phyloP scores from a whole-genome alignment of 2,113 vertebrate genomes.

The Rhizomys pruinosus region DNA sequence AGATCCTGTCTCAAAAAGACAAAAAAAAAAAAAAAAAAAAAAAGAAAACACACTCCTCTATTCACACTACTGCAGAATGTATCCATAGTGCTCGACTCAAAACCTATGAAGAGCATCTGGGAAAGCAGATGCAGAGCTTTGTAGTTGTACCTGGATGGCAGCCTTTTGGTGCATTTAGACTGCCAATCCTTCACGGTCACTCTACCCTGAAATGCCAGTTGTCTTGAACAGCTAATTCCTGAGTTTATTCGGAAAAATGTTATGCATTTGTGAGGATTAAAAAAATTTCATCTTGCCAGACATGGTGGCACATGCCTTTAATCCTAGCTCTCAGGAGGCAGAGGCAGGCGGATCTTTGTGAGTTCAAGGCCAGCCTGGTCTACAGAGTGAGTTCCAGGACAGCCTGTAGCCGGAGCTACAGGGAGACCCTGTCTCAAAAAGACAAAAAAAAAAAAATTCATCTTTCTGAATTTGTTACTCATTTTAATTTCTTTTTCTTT shows the following conservation, averaged over 20 bases:
- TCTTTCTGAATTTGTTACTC: not conserved
- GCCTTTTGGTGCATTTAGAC: rapidly evolving
- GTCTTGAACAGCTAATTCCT: not conserved
- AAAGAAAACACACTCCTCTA: no score
- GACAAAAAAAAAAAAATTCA: not conserved
- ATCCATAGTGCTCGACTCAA: not conserved
- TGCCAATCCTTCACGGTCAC: rapidly evolving
- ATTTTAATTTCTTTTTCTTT: not conserved
- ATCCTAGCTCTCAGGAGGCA: no score
- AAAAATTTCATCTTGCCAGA: not conserved
- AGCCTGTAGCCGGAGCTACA: no score
- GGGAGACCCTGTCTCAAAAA: no score
- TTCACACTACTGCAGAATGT: not conserved
- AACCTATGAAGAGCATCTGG: rapidly evolving
- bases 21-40: no score
- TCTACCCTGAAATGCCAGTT: not conserved
- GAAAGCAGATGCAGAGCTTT: rapidly evolving
- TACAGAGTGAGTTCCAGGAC: no score
- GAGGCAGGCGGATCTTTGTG: no score
- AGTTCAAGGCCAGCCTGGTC: no score
- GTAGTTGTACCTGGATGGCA: no score
- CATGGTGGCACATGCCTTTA: no score
- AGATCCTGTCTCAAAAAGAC: no score
- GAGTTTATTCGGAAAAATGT: not conserved
- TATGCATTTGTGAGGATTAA: not conserved